phyloP scores from a whole-genome alignment of 2,113 vertebrate genomes.

The Ctenomys sociabilis region DNA sequence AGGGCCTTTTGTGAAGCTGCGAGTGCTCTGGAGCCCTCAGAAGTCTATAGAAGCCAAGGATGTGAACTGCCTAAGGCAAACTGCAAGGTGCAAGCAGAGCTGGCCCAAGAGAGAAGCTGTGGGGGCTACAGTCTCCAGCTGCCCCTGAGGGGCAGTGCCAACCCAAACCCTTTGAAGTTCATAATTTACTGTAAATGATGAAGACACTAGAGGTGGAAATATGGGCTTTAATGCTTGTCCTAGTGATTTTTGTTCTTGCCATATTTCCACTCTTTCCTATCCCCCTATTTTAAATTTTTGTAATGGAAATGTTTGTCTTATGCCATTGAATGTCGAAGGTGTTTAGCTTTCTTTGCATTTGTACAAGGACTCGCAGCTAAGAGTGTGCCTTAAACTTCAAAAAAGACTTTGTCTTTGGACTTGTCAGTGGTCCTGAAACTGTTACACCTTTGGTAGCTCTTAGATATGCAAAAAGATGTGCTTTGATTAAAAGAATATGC shows the following conservation, averaged over 20 bases:
- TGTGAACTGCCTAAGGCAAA: not conserved
- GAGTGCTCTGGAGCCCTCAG: not conserved
- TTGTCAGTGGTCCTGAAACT: not conserved
- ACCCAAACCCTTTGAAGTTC: not conserved
- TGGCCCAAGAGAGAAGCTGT: not conserved
- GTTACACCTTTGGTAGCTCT: not conserved
- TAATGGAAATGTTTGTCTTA: not conserved
- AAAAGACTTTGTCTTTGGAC: not conserved
- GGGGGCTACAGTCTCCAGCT: not conserved
- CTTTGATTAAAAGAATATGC: not conserved
- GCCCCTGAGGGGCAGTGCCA: not conserved
- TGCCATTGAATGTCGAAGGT: not conserved
- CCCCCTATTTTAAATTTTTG: not conserved
- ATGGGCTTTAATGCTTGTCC: not conserved
- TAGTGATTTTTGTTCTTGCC: not conserved
- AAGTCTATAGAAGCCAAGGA: not conserved
- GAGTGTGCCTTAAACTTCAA: not conserved
- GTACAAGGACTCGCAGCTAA: not conserved
- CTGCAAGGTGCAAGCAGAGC: not conserved
- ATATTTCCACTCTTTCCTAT: not conserved
- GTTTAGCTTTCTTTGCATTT: not conserved
- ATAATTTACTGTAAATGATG: not conserved
- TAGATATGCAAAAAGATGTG: not conserved
- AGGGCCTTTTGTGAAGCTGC: not conserved
- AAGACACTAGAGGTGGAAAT: not conserved